Base-by-base conservation (phyloP, 2,888 invertebrate species). In the Drosophila ustulata region DNA sequence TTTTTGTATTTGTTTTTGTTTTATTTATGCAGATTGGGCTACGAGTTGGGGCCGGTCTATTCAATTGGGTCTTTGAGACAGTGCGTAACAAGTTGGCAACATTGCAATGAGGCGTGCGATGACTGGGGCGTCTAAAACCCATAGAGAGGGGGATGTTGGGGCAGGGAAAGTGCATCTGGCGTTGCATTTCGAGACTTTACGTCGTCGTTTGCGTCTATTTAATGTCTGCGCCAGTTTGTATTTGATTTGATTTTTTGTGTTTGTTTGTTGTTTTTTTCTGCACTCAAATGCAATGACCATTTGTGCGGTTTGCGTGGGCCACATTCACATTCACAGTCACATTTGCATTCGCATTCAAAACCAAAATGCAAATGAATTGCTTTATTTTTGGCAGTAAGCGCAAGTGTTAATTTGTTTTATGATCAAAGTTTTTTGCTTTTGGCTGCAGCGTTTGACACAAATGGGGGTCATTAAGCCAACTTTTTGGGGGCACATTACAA, bases 391-490 rank as follows among this genome's bases (percentile, higher is more conserved):
- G 88, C 88, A 72, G 53, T 59, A 65, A 74, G 66, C 69, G 82
- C 75, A 84, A 88, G 83, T 88, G 83, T 78, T 83, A 80, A 88
- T 85, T 85, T 88, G 88, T 68, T 75, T 78, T 78, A 85, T 85
- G 82, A 39, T 63, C 67, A 52, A 77, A 66, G 53, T 66, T 71
- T 26, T 13, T 26, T 4, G 56, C 34, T 70, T 75, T 70, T 75
- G 56, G 47, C 46, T 25, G 32, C 49, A 39, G 13, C 9, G 47
- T 57, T 47, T 39, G 46, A 57, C 63, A 56, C 25, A 71, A 78
- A 65, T 78, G 75, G 75, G 64, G 75, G 66, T 70, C 66, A 74
- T 57, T 63, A 32, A 64, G 78, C 59, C 64, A 69, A 63, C 53
- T 57, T 61, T 34, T 7, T 45, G 55, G 47, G 23, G 25, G 52